Conservation (phyloP, 2,888 invertebrate genomes). For the Macrophya alboannulata region DNA sequence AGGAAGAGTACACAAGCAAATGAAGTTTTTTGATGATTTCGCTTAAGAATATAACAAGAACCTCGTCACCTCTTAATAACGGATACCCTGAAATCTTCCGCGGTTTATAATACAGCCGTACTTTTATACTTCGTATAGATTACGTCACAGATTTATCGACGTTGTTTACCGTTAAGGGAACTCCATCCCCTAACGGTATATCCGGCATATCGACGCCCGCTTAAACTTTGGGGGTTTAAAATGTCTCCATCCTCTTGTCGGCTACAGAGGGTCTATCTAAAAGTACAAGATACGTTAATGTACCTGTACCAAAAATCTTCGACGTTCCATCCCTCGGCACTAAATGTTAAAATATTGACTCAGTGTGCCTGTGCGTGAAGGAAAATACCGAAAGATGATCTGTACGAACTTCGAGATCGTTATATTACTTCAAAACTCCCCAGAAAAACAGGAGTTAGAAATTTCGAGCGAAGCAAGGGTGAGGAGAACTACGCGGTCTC, state of each 20-base stretch:
- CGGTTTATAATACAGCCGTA: not conserved
- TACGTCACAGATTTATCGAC: constrained; percentile 49
- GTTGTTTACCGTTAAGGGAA: constrained; percentile 52
- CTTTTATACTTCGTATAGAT: constrained; percentile 25
- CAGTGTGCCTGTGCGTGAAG: not conserved
- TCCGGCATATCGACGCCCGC: constrained; percentile 29
- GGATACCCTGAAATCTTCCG: not conserved
- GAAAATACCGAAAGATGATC: not conserved
- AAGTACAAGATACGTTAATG: constrained; percentile 19
- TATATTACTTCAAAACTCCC: not conserved
- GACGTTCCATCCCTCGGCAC: not conserved
- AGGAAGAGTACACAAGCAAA: not conserved
- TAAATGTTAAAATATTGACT: not conserved
- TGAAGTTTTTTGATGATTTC: not conserved
- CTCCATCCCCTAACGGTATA: constrained; percentile 45
- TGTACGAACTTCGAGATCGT: not conserved
- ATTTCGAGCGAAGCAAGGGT: not conserved
- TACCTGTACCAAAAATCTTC: constrained; percentile 24
- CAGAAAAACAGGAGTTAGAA: not conserved
- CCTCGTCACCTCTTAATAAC: constrained; percentile 2
- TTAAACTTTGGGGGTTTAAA: constrained; percentile 43
- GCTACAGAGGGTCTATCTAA: constrained; percentile 8
- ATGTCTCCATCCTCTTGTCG: constrained; percentile 45
- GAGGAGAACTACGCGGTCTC: constrained; percentile 64
- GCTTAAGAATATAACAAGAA: not conserved